A percentile compares a stretch with the other conserved stretches of the same genome.
Evolutionary conservation across 1,140 invertebrate genomes (phyloP).

Genomic region (Apis laboriosa): DNA sequence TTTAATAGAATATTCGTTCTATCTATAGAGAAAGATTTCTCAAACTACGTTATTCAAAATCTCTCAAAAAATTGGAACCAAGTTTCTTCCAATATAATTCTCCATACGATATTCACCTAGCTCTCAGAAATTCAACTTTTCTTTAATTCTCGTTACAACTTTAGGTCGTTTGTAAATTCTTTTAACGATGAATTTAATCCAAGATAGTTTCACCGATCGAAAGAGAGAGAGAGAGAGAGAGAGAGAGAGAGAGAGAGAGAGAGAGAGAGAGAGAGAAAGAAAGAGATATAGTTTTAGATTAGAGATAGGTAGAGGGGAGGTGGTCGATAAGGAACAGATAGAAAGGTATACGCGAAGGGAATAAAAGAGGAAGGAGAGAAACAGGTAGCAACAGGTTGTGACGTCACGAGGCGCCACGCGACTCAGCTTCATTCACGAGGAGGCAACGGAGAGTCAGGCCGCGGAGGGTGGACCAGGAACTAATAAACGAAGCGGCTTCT

Average conservation of each 20-base stretch:
- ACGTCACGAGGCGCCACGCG: constrained; percentile 74
- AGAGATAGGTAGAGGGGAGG: background rate
- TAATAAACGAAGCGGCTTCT: constrained; percentile 52
- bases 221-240: background rate
- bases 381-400: constrained; percentile 77
- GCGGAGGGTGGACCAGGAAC: constrained; percentile 65
- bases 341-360: constrained; percentile 4
- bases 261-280: background rate
- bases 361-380: constrained; percentile 48
- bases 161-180: background rate
- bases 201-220: background rate
- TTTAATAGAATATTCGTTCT: too few species aligned
- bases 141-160: too few species aligned
- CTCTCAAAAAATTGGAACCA: too few species aligned
- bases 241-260: background rate
- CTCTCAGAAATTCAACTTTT: too few species aligned
- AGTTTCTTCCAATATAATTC: too few species aligned
- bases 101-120: too few species aligned
- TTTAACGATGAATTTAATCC: background rate
- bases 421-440: constrained; percentile 75
- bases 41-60: too few species aligned
- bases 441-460: constrained; percentile 9
- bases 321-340: constrained; percentile 29
- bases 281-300: background rate
- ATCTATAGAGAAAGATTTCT: too few species aligned